Percentiles rank a stretch among this genome's conserved stretches.
phyloP scores from a whole-genome alignment of 2,797 vertebrate genomes.

The Psittacula echo region DNA sequence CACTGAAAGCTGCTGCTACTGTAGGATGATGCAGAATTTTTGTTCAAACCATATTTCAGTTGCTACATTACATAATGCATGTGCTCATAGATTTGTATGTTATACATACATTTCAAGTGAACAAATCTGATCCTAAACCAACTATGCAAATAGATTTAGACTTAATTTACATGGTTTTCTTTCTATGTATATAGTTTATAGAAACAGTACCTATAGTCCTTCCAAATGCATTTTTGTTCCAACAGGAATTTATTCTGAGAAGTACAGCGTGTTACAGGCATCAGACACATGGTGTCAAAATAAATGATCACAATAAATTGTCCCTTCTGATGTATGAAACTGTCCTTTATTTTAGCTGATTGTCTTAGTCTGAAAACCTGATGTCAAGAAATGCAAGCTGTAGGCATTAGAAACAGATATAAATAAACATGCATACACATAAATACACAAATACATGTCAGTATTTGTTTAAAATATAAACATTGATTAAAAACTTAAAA shows the following conservation, averaged over 20 bases:
- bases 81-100: not conserved
- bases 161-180: not conserved
- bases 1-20: not conserved
- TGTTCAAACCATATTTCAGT: not conserved
- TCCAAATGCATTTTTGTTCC: not conserved
- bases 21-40: not conserved
- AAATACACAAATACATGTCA: not conserved
- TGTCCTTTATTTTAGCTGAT: not conserved
- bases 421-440: not conserved
- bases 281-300: accelerated
- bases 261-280: not conserved
- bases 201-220: not conserved
- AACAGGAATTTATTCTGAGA: not conserved
- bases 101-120: not conserved
- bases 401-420: not conserved
- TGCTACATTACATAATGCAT: not conserved
- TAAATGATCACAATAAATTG: not conserved
- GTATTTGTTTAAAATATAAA: not conserved
- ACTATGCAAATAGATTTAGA: not conserved
- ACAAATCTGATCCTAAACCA: not conserved
- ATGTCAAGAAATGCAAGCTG: not conserved
- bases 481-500: not conserved
- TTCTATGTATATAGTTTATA: not conserved
- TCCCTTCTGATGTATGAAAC: not conserved
- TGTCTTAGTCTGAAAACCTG: not conserved